Base-by-base conservation (phyloP, 2,797 vertebrate species). In the Cygnus olor region DNA sequence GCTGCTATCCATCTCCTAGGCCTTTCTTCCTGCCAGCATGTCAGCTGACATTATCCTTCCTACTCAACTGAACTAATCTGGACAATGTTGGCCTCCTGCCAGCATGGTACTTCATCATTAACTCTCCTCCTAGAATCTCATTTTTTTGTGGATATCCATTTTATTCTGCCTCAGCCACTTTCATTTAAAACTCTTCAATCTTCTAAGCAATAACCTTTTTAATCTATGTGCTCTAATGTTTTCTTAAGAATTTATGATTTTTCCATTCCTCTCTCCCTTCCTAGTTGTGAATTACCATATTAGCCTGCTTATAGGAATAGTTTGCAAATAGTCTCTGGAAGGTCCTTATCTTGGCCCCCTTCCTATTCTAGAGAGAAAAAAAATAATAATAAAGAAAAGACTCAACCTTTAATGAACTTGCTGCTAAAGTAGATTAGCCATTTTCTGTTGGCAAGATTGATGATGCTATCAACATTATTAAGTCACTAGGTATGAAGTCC, bases 401-500 rank as follows among this genome's bases (percentile, higher is more conserved):
- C 18, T 82, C 74, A 93, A 56, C 74, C 84, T 95, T 97, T 97
- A 97, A 97, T 96, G 94, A 97, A 97, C 93, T 96, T 40, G 3
- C 68, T 83, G 78, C 73, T 94, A 60, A 97, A 97, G 87, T 86
- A 96, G 92, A 96, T 96, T 96, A 97, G 61, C 81, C 13, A 7
- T 95, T 97, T 97, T 95, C 86, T 94, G 53, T 40, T 24, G 56
- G 38, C 57, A 89, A 97, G 95, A 97, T 92, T 93, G 93, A 97
- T 95, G 94, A 95, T 94, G 80, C 83, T 97, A 95, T 96, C 96
- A 96, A 73, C 17, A 40, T 89, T 97, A 95, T 96, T 97, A 96
- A 98, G 89, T 95, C 95, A 89, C 81, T 90, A 63, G 78, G 82
- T 95, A 91, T 95, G 89, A 96, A 89, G 96, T 96, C 93, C 66